These are phyloP conservation scores for Metridium senile DNA, from an alignment of 92 coral and sea anemone species.

Conservation along the genomic window DNA sequence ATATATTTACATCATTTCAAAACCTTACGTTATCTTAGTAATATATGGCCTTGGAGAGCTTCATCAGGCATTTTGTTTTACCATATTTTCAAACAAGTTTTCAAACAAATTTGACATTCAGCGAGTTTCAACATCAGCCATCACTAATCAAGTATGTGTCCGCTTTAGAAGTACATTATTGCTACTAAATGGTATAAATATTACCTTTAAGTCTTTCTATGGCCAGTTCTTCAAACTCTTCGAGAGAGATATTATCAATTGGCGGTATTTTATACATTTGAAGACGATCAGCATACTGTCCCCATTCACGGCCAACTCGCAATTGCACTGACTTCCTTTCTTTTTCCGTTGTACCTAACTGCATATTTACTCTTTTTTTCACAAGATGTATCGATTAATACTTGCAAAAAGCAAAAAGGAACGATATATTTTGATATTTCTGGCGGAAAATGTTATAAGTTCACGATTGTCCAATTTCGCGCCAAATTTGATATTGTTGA, in stretches of 20 bases:
- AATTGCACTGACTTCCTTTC: slow-evolving; percentile 18
- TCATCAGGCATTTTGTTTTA: too few species aligned
- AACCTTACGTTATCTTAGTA: too few species aligned
- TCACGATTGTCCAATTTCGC: background rate
- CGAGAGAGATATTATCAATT: slow-evolving; percentile 83
- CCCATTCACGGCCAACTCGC: slow-evolving; percentile 23
- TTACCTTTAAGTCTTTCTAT: slow-evolving; percentile 91
- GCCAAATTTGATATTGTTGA: background rate
- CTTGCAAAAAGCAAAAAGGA: background rate
- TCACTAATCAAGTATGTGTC: too few species aligned
- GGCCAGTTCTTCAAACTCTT: slow-evolving; percentile 94
- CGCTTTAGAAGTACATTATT: background rate
- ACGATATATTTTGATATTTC: background rate
- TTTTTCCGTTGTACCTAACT: slow-evolving; percentile 8
- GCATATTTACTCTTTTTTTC: slow-evolving; percentile 29
- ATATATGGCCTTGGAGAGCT: too few species aligned
- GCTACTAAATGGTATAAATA: background rate
- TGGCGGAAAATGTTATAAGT: background rate
- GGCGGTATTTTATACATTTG: slow-evolving; percentile 94
- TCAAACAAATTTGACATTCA: too few species aligned
- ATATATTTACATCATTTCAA: too few species aligned
- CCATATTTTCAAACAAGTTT: too few species aligned
- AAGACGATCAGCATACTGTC: slow-evolving; percentile 65
- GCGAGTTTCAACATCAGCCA: too few species aligned
- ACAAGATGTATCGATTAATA: too few species aligned